Percentiles rank a stretch among this genome's conserved stretches.
Conservation (phyloP, 2,113 vertebrate genomes). For the Dicerorhinus sumatrensis region DNA sequence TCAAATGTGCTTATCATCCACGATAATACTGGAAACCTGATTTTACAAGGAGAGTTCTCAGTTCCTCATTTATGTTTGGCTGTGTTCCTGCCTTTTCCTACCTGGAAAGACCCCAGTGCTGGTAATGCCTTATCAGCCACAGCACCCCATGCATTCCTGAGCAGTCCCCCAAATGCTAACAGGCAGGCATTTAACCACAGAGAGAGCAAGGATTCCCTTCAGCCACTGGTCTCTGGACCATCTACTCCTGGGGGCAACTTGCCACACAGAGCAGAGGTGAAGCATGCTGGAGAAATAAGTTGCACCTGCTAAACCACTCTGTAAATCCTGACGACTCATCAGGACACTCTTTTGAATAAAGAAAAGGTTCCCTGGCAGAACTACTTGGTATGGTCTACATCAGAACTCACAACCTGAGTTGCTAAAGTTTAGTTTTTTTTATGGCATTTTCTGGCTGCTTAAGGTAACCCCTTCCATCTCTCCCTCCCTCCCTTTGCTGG, state of each 20-base stretch:
- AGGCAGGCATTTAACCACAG: not conserved
- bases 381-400: not conserved
- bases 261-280: not conserved
- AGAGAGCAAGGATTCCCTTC: not conserved
- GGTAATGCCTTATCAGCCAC: not conserved
- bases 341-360: not conserved
- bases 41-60: not conserved
- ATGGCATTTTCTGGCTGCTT: not conserved
- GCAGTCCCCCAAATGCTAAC: not conserved
- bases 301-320: not conserved
- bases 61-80: not conserved
- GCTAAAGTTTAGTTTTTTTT: not conserved
- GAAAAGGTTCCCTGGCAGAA: not conserved
- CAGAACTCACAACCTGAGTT: not conserved
- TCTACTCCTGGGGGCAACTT: no score
- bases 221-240: not conserved
- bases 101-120: not conserved
- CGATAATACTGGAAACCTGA: not conserved
- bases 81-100: not conserved
- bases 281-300: not conserved
- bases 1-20: not conserved
- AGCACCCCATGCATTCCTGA: not conserved
- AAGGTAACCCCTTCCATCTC: not conserved
- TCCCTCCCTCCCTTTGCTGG: not conserved
- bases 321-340: not conserved